Conservation (phyloP, 2,888 invertebrate species). For the Aphidius colemani region DNA sequence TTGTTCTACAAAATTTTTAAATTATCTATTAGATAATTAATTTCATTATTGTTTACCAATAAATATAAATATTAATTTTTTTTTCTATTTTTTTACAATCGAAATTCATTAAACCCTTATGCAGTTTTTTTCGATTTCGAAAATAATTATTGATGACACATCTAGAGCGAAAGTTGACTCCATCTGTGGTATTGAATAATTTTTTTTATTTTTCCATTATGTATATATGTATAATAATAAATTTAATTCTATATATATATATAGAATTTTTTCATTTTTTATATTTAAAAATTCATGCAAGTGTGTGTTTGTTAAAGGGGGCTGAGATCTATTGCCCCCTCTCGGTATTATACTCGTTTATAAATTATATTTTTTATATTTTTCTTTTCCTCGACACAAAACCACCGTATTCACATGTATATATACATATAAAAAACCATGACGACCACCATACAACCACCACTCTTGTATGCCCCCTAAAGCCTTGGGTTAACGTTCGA, state of each 20-base stretch:
- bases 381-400: background rate
- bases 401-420: background rate
- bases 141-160: too few relatives aligned
- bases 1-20: too few relatives aligned
- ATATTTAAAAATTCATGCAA: conserved; percentile 7
- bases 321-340: background rate
- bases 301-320: conserved; percentile 6
- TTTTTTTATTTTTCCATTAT: background rate
- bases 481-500: conserved; percentile 35
- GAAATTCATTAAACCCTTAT: background rate
- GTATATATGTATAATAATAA: too few relatives aligned
- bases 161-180: background rate
- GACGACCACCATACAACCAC: conserved; percentile 16
- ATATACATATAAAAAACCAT: background rate
- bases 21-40: too few relatives aligned
- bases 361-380: background rate
- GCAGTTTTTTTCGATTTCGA: background rate
- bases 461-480: conserved; percentile 12
- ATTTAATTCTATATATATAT: too few relatives aligned
- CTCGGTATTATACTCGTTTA: background rate
- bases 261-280: background rate
- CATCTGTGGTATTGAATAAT: conserved; percentile 7
- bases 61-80: too few relatives aligned
- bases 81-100: too few relatives aligned
- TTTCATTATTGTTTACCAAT: too few relatives aligned